phyloP scores from a whole-genome alignment of 2,113 vertebrate species.

The Pterocles burchelli region DNA sequence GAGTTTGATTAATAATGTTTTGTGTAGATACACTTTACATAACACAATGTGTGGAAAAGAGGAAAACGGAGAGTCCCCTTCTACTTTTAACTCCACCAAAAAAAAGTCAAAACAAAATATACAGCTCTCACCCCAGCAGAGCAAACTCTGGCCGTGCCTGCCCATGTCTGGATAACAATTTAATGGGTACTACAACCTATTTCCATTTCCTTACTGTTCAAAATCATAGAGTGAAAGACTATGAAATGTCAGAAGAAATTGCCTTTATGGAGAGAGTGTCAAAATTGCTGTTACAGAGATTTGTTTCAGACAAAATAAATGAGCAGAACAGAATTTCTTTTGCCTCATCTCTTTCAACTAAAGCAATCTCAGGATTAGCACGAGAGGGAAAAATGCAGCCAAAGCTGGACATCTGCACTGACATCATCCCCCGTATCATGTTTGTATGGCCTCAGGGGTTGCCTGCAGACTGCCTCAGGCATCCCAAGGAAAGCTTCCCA shows the following conservation, averaged over 20 bases:
- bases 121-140: not conserved
- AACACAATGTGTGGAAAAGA: not conserved
- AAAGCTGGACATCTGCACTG: not conserved
- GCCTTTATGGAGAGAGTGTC: not conserved
- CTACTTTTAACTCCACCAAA: not conserved
- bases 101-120: not conserved
- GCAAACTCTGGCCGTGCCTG: not conserved
- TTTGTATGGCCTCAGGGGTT: not conserved
- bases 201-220: not conserved
- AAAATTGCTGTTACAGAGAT: not conserved
- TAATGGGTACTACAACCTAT: not conserved
- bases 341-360: not conserved
- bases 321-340: not conserved
- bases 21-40: not conserved
- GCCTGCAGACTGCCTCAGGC: not conserved
- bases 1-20: not conserved
- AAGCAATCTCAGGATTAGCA: not conserved
- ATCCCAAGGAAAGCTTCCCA: not conserved
- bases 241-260: not conserved
- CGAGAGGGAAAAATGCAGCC: not conserved
- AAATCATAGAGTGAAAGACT: not conserved
- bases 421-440: not conserved
- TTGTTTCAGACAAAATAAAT: not conserved
- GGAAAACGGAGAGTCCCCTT: not conserved
- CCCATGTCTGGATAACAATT: not conserved